A percentile compares a stretch with the other conserved stretches of the same genome.
Evolutionary conservation across 2,888 invertebrate genomes (phyloP).

Genomic region (Griposia aprilina): DNA sequence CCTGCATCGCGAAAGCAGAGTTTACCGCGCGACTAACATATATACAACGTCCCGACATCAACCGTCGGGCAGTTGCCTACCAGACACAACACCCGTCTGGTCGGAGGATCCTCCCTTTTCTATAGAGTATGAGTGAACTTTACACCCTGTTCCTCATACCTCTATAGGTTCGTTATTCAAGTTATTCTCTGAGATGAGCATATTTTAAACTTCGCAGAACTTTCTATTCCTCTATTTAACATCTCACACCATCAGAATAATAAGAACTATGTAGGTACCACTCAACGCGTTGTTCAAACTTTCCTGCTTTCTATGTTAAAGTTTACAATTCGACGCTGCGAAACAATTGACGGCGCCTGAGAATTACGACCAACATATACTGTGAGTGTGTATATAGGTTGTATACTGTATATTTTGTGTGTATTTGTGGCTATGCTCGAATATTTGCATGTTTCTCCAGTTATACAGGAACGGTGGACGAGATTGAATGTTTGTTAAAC

Average conservation of each 20-base stretch:
- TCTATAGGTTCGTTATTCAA: background rate
- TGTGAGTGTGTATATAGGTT: conserved; percentile 12
- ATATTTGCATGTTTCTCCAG: conserved; percentile 14
- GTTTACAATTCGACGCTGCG: conserved; percentile 56
- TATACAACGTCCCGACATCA: too few relatives aligned
- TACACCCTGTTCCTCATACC: too few relatives aligned
- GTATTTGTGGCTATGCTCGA: background rate
- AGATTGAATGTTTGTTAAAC: background rate
- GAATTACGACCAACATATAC: conserved; percentile 54
- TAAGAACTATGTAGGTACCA: conserved; percentile 10
- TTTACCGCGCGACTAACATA: too few relatives aligned
- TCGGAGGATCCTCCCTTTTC: too few relatives aligned
- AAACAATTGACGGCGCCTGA: conserved; percentile 55
- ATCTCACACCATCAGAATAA: background rate
- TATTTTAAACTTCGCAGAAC: background rate
- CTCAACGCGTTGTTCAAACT: conserved; percentile 32
- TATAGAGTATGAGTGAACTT: too few relatives aligned
- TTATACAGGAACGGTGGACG: background rate
- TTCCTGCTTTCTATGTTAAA: conserved; percentile 75
- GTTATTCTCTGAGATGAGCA: background rate
- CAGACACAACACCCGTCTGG: too few relatives aligned
- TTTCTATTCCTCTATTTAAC: background rate
- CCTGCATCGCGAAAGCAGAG: too few relatives aligned
- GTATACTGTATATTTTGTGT: conserved; percentile 20
- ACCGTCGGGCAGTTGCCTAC: too few relatives aligned